Evolutionary conservation across 1,140 invertebrate genomes (phyloP), one percentile per base, ranked within the genome.

Genomic region (Ptiloglossa arizonensis): DNA sequence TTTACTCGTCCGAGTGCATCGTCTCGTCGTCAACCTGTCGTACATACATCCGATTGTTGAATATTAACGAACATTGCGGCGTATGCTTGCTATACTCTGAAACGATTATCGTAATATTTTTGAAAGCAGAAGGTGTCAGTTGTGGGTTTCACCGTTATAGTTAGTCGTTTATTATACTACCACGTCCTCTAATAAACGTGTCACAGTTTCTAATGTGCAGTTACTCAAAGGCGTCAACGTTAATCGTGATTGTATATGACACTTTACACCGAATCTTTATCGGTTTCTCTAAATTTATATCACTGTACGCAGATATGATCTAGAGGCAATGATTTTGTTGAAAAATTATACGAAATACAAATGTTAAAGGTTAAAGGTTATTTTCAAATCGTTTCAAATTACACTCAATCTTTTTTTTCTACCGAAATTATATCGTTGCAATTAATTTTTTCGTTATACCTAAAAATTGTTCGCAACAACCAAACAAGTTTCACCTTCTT

Each of bases 31-130:
- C 52, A 22, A 24, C 38, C 2, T 32, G 63, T 29, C 15, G 15
- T 2, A 60, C 35, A 19, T 32, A 8, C 57, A 15, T 17, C 24
- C 17, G 62, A 75, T 38, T n/a, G 29, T 17, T 15, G 63, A 50
- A 13, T 41, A 41, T 32, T 60, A 32, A 72, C 46, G 41, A 59
- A 62, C n/a, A 29, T 24, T 29, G 56, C 17, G 68, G 13, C 29
- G 17, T n/a, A 29, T n/a, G 8, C 46, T 35, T 24, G 24, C 38
- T 24, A 44, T 32, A 32, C 54, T 29, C 46, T 29, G 6, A 15
- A 11, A 15, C 52, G 66, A 75, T 67, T 74, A 74, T 75, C 72
- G 38, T 44, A 64, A 75, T 68, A 67, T 75, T 15, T 50, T 27
- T 2, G 38, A 68, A 44, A 22, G n/a, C 24, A 24, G 62, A 57